Conservation (phyloP, 2,888 invertebrate species). For the Leptothorax acervorum region DNA sequence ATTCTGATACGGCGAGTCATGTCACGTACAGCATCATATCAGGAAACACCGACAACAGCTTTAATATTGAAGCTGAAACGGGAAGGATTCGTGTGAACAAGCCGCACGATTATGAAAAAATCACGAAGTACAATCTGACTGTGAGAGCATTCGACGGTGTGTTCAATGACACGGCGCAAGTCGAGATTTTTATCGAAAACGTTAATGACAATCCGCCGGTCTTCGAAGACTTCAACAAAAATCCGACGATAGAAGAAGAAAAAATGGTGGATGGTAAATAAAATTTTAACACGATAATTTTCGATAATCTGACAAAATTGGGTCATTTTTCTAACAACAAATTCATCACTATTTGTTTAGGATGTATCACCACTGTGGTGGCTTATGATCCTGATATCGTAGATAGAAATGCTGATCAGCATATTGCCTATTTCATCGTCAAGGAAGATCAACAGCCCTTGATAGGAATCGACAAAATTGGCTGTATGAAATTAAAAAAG, state of each 20-base stretch:
- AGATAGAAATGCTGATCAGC: slow-evolving; percentile 91
- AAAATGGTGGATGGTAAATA: slow-evolving; percentile 87
- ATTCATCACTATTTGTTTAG: slow-evolving; percentile 59
- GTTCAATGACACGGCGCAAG: slow-evolving; percentile 93
- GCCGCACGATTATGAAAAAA: slow-evolving; percentile 93
- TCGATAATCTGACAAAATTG: neutral
- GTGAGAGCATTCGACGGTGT: slow-evolving; percentile 94
- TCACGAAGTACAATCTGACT: slow-evolving; percentile 93
- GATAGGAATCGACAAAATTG: slow-evolving; percentile 91
- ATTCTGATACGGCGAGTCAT: slow-evolving; percentile 94
- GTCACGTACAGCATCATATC: slow-evolving; percentile 95
- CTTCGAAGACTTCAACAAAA: slow-evolving; percentile 90
- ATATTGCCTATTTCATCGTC: slow-evolving; percentile 92
- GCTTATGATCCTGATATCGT: slow-evolving; percentile 96
- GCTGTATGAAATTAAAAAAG: slow-evolving; percentile 91
- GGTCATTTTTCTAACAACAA: neutral
- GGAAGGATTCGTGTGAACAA: slow-evolving; percentile 94
- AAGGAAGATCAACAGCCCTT: slow-evolving; percentile 91
- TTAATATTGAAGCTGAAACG: slow-evolving; percentile 93
- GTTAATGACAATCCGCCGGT: slow-evolving; percentile 97
- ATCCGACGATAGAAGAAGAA: slow-evolving; percentile 92
- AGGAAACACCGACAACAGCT: slow-evolving; percentile 95
- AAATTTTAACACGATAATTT: slow-evolving; percentile 8
- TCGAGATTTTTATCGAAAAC: slow-evolving; percentile 94
- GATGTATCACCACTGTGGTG: slow-evolving; percentile 86